phyloP scores from a whole-genome alignment of 2,113 vertebrate species.

The Entosphenus tridentatus region DNA sequence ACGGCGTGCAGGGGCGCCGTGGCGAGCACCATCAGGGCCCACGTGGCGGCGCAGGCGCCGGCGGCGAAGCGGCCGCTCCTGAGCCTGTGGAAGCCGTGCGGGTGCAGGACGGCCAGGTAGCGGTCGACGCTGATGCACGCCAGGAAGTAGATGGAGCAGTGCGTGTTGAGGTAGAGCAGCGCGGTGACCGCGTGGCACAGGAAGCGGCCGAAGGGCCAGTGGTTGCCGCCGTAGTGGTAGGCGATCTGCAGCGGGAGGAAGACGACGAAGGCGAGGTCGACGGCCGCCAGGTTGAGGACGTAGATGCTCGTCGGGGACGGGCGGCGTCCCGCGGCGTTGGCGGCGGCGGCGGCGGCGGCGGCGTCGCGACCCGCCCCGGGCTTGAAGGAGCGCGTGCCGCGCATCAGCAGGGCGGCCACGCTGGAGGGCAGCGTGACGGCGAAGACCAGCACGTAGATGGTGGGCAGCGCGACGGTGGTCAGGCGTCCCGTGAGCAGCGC shows the following conservation, averaged over 20 bases:
- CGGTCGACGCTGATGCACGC: conserved; percentile 9
- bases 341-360: too few species aligned
- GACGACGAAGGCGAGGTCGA: conserved; percentile 6
- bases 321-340: background rate
- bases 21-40: conserved; percentile 1
- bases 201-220: conserved; percentile 8
- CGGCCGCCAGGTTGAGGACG: conserved; percentile 8
- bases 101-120: conserved; percentile 4
- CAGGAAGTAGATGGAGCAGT: conserved; percentile 9
- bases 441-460: background rate
- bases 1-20: conserved; percentile 2
- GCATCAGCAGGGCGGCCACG: conserved; percentile 4
- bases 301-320: conserved; percentile 6
- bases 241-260: conserved; percentile 9
- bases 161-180: conserved; percentile 8
- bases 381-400: background rate
- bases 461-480: background rate
- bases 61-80: background rate
- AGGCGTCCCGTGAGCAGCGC: background rate
- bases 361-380: background rate
- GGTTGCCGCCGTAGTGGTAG: conserved; percentile 1
- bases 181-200: conserved; percentile 7
- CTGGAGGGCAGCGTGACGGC: conserved; percentile 4
- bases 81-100: background rate
- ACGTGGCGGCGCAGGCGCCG: conserved; percentile 4